Evolutionary conservation across 2,113 vertebrate species (phyloP).

Genomic region (Oryzias melastigma): DNA sequence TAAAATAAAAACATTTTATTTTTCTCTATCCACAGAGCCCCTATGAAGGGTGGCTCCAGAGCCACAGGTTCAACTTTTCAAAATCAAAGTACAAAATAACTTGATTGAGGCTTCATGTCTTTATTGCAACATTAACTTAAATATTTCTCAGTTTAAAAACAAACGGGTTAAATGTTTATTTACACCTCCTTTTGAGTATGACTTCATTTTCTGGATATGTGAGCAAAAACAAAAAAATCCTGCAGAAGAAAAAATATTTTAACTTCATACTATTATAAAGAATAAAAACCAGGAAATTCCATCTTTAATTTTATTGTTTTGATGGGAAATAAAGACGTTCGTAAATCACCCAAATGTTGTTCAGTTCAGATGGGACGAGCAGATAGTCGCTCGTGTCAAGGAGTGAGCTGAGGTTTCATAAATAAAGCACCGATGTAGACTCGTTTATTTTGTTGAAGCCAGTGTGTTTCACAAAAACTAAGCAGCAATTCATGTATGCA

Average conservation of each 20-base stretch:
- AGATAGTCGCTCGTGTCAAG: constrained; percentile 16
- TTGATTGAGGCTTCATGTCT: constrained; percentile 65
- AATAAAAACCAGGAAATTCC: too few relatives aligned
- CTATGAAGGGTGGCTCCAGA: too few relatives aligned
- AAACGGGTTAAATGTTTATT: constrained; percentile 74
- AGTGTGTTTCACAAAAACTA: constrained; percentile 62
- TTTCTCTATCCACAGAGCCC: too few relatives aligned
- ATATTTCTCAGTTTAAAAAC: constrained; percentile 70
- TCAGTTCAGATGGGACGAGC: constrained; percentile 15
- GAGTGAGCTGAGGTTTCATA: constrained; percentile 59
- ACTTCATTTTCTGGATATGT: constrained; percentile 22
- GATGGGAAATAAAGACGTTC: too few relatives aligned
- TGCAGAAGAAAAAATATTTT: too few relatives aligned
- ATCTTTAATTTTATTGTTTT: too few relatives aligned
- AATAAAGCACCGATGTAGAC: constrained; percentile 74
- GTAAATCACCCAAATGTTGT: background rate
- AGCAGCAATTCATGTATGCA: constrained; percentile 52
- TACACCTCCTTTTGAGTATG: constrained; percentile 58
- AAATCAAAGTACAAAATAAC: constrained; percentile 13
- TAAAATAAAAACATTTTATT: too few relatives aligned
- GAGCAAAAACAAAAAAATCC: constrained; percentile 4
- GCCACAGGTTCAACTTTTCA: too few relatives aligned
- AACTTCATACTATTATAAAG: too few relatives aligned
- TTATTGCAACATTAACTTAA: constrained; percentile 75
- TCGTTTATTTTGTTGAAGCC: constrained; percentile 66